These are phyloP conservation scores for Cygnus buccinator DNA, from an alignment of 2,113 vertebrate species.

Conservation along the genomic window DNA sequence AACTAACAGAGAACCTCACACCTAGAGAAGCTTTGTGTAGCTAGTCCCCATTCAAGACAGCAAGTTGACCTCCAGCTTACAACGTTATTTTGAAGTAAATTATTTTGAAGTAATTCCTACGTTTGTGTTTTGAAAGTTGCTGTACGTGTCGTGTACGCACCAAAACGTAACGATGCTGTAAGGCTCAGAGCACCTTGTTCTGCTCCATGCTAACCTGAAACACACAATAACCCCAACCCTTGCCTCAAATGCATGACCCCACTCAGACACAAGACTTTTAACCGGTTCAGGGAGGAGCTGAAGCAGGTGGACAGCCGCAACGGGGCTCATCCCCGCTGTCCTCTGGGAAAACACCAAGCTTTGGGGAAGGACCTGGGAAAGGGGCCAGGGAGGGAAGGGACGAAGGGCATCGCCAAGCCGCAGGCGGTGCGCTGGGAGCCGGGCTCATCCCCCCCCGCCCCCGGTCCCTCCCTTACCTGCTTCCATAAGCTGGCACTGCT, in stretches of 20 bases:
- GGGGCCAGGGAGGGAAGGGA: not conserved
- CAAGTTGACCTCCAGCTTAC: not conserved
- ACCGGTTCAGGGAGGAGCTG: accelerated
- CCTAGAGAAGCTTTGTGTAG: not conserved
- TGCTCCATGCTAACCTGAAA: accelerated
- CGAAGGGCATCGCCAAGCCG: accelerated
- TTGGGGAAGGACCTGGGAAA: not conserved
- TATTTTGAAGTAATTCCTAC: not conserved
- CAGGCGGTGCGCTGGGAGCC: accelerated
- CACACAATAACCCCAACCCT: accelerated
- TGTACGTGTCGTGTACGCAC: accelerated
- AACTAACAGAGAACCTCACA: not conserved
- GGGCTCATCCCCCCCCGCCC: accelerated
- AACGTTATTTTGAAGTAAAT: accelerated
- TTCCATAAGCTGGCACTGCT: constrained; percentile 84
- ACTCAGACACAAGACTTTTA: not conserved
- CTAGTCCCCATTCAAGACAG: not conserved
- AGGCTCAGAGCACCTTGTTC: not conserved
- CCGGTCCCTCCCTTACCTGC: constrained; percentile 64
- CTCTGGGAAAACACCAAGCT: not conserved
- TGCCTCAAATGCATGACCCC: not conserved
- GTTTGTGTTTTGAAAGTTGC: not conserved
- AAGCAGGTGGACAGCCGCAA: not conserved
- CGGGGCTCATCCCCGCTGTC: not conserved
- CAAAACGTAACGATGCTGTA: accelerated